Base-by-base conservation (phyloP, 2,888 invertebrate species). In the Rhamphomyia laevipes region DNA sequence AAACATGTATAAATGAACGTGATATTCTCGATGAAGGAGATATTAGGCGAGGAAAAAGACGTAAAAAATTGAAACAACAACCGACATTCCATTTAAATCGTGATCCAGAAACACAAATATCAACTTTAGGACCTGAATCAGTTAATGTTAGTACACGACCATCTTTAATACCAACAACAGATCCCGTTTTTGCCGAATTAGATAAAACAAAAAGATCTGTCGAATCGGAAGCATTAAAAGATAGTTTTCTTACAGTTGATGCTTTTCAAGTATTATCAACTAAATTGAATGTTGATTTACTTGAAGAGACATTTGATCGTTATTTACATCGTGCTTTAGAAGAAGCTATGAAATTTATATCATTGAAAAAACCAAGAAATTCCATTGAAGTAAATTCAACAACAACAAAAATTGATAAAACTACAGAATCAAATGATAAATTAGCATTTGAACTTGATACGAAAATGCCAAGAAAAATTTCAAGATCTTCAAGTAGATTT, bases 41-140 rank as follows among this genome's bases (percentile, higher is more conserved):
- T 53, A 58, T 59, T 3, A 72, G 81, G 16, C 72, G 80, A 1
- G 77, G 79, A 18, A 75, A 80, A 53, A 76, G 77, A 45, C 73
- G 81, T 6, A 69, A 68, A 49, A 68, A 66, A 52, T 54, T 63
- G 1, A 69, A 67, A 48, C 56, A 63, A 4, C 54, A 60, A 31
- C 59, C 66, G 60, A 51, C 51, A 53, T 59, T 49, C 51, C 62
- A 31, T 33, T 66, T 58, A 46, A 70, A 63, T 41, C 62, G 80
- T 54, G 84, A 84, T 63, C 84, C 84, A 0, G 84, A 84, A 68
- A 84, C 84, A 3, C 82, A 83, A 63, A 80, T 81, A 11, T 78
- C 80, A 2, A 75, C 79, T 9, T 70, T 81, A 43, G 78, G 75
- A 0, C 76, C 77, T 0, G 84, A 84, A 60, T 84, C 82, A 0